Base-by-base conservation (phyloP, 1,140 invertebrate species). In the Anagrus nilaparvatae region DNA sequence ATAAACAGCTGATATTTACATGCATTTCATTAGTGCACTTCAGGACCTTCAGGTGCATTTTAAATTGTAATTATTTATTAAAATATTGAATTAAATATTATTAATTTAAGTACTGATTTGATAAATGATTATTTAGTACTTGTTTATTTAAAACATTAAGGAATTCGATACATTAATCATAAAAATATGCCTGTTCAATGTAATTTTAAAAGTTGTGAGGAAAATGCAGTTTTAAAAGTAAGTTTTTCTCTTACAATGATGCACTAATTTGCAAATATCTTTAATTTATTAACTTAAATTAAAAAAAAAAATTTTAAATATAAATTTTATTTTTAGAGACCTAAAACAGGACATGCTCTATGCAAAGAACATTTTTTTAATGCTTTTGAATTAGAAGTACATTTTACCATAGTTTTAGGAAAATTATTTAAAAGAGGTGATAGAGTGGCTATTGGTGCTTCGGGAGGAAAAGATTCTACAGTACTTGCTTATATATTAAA, bases 381-480 rank as follows among this genome's bases (percentile, higher is more conserved):
- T 59, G 87, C 84, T 3, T 98, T 98, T 71, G 95, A 99, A 71
- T 79, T 82, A 44, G 97, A 99, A 74, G 82, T 99, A 51, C 95
- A 99, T 69, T 76, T 87, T 57, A 99, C 95, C 1, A 97, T 99
- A 44, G 72, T 71, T 6, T 75, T 79, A 57, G 82, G 77, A n/a
- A 75, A 84, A 49, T 71, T 99, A 30, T 98, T 99, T 59, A 78
- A 80, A 44, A 70, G 65, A 43, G 91, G 90, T 8, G 80, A 94
- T 53, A 85, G 81, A 45, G 88, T 99, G 16, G 95, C 94, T 5
- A 82, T 99, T 33, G 96, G 88, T 25, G 96, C 95, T 18, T 97
- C 93, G 45, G 96, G 97, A 40, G 97, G 97, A 34, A 99, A 99
- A 75, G 97, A 99, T 66, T 99, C 95, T 0, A 99, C 97, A 9